phyloP scores from a whole-genome alignment of 2,888 invertebrate genomes.

The Amblyteles armatorius region DNA sequence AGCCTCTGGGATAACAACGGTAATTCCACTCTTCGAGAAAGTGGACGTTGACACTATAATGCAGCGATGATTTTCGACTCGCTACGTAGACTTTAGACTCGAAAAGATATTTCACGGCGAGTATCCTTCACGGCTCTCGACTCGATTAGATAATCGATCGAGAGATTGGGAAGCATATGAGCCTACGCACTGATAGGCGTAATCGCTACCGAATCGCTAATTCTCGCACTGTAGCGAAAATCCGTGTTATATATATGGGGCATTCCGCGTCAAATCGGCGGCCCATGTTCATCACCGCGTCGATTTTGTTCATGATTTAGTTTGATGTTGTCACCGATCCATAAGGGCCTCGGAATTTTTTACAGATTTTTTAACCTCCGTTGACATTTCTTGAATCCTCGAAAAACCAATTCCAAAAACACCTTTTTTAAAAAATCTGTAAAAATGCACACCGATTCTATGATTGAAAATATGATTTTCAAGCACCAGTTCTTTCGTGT shows the following conservation, averaged over 20 bases:
- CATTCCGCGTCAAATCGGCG: too few species aligned
- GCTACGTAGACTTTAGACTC: constrained; percentile 21
- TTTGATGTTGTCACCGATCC: too few species aligned
- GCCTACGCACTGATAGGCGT: constrained; percentile 8
- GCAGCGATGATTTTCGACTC: not conserved
- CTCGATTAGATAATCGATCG: constrained; percentile 46
- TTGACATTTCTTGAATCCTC: too few species aligned
- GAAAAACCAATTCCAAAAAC: too few species aligned
- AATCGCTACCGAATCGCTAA: not conserved
- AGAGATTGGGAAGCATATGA: constrained; percentile 17
- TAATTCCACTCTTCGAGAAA: not conserved
- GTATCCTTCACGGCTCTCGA: constrained; percentile 4
- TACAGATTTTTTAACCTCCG: too few species aligned
- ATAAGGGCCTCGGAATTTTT: too few species aligned
- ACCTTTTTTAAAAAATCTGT: too few species aligned
- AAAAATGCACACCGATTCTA: too few species aligned
- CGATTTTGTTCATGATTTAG: too few species aligned
- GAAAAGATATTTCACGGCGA: not conserved
- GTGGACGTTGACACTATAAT: constrained; percentile 3
- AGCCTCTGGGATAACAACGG: not conserved
- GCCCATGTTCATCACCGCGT: too few species aligned
- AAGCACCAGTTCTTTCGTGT: too few species aligned
- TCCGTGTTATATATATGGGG: not conserved
- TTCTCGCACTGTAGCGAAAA: not conserved
- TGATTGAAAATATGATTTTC: too few species aligned